A percentile compares a stretch with the other conserved stretches of the same genome.
Conservation (phyloP, 2,113 vertebrate genomes). For the Reinhardtius hippoglossoides region DNA sequence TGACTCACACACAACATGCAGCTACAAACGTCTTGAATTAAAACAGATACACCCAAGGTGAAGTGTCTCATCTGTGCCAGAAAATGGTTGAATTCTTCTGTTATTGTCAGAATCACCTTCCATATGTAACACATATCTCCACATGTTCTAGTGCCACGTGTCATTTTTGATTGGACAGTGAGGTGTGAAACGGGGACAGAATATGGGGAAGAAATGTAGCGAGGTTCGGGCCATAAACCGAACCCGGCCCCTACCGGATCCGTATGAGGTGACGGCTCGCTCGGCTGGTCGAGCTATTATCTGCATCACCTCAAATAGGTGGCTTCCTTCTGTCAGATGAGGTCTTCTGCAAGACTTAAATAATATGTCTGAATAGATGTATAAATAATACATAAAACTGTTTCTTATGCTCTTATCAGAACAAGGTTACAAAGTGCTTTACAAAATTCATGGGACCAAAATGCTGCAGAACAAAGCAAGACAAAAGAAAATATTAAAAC, state of each 20-base stretch:
- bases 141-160: background rate
- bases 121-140: background rate
- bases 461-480: too few relatives aligned
- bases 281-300: background rate
- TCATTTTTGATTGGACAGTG: too few relatives aligned
- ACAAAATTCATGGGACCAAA: too few relatives aligned
- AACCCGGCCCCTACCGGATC: too few relatives aligned
- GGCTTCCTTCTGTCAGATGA: background rate
- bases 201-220: too few relatives aligned
- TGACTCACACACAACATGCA: background rate
- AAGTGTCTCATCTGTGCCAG: background rate
- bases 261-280: too few relatives aligned
- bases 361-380: background rate
- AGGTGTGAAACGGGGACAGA: too few relatives aligned
- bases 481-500: too few relatives aligned
- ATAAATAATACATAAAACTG: too few relatives aligned
- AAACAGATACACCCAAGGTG: background rate
- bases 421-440: too few relatives aligned
- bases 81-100: background rate
- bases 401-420: too few relatives aligned
- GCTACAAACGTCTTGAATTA: slow-evolving; percentile 3
- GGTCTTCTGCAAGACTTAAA: background rate
- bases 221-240: too few relatives aligned
- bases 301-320: background rate
- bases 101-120: background rate